Base-by-base conservation (phyloP, 2,888 invertebrate genomes). In the Andrena dorsata region DNA sequence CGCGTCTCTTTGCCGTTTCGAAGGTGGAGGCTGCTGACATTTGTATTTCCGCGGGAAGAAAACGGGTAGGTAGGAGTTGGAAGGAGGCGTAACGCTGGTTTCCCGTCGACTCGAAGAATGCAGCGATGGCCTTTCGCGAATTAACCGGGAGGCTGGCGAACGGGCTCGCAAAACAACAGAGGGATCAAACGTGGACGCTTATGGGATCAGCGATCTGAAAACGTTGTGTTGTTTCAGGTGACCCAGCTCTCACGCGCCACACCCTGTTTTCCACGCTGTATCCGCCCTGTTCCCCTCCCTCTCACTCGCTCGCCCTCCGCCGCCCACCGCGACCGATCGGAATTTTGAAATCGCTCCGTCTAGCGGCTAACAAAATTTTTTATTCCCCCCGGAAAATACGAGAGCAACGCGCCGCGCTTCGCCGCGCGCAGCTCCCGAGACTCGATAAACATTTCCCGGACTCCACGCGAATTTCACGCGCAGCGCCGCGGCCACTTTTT, bases 141-240 rank as follows among this genome's bases (percentile, higher is more conserved):
- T 88, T 87, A 87, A 87, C 78, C 78, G 80, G 83, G 72, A 83
- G 86, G 75, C 79, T 84, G 87, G 90, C 88, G 91, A 92, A 91
- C 90, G 89, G 89, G 90, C 73, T 82, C 89, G 90, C 91, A 89
- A 89, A 92, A 93, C 92, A 93, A 93, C 91, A 91, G 90, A 90
- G 92, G 92, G 92, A 92, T 92, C 92, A 92, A 93, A 93, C 90
- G 91, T 88, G 90, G 87, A 89, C 92, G 92, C 91, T 92, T 93
- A 92, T 92, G 90, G 92, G 93, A 93, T 93, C 93, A 93, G 91
- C 91, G 93, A 93, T 93, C 93, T 92, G 94, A 92, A 93, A 94
- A 92, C 92, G 91, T 91, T 91, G 90, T 94, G 94, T 94, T 94
- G 92, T 93, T 94, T 93, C 94, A 94, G 93, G 93, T 93, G 93